Evolutionary conservation across 2,113 vertebrate species (phyloP), one percentile per base, ranked within the genome.

Genomic region (Speoplatyrhinus poulsoni): DNA sequence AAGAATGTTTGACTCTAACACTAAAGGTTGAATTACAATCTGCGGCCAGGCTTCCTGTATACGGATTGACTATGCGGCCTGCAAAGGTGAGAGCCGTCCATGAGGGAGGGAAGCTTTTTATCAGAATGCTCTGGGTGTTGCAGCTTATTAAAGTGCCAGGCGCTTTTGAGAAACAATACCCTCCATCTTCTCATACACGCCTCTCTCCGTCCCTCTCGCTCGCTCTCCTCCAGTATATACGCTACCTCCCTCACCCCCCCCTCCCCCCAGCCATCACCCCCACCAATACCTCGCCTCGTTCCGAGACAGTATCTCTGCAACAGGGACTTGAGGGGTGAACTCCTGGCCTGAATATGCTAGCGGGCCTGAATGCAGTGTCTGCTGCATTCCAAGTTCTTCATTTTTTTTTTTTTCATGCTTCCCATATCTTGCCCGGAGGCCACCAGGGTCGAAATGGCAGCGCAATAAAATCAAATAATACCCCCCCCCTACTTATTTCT

Each of bases 401-500:
- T 55, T 71, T 73, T 68, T 75, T 67, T 70, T 85, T 75, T 61
- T 50, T 36, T 60, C 56, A 26, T 60, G 72, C 59, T 60, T 9
- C n/a, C 64, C 49, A 84, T 86, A 84, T 77, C 85, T 86, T 82
- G 84, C 72, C 90, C 77, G 68, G 78, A 79, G 73, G 73, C 82
- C 87, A 83, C 82, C 86, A 87, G 93, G 89, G 85, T 92, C 85
- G 77, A 91, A 90, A 91, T 81, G 81, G 85, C 81, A 81, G 52
- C 81, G 81, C 88, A 84, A 85, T 87, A 74, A 81, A 89, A 91
- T 84, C 63, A 70, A 89, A 81, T 72, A 60, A 76, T 87, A 19
- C 26, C 26, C 26, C 2, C 26, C 70, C 75, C 63, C 72, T 46
- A 48, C 33, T 12, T 10, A 26, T 26, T 36, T 33, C 76, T 73